Conservation (phyloP, 2,888 invertebrate species). For the Unio delphinus region DNA sequence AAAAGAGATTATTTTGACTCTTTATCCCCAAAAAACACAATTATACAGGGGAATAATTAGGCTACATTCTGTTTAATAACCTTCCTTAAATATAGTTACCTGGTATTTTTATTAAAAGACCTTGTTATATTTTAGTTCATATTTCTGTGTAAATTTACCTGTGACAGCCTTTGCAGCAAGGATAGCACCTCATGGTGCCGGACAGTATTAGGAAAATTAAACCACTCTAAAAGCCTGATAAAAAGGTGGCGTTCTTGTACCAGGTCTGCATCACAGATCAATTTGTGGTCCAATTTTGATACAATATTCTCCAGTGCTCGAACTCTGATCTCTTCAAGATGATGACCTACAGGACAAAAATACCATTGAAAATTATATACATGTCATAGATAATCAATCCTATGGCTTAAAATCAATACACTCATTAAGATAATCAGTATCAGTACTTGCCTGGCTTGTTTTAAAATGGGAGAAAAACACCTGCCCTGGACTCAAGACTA, state of each 20-base stretch:
- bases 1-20: not conserved
- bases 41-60: not conserved
- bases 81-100: not conserved
- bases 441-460: too few relatives aligned
- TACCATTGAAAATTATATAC: not conserved
- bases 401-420: too few relatives aligned
- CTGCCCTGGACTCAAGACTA: too few relatives aligned
- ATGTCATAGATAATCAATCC: not conserved
- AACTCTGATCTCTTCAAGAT: constrained; percentile 68
- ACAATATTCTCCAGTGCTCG: constrained; percentile 67
- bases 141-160: constrained; percentile 43
- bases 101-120: not conserved
- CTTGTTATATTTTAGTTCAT: not conserved
- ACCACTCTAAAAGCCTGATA: constrained; percentile 69
- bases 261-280: constrained; percentile 68
- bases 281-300: constrained; percentile 66
- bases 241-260: constrained; percentile 68
- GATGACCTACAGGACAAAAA: constrained; percentile 58
- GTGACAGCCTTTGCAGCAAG: constrained; percentile 58
- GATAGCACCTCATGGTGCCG: constrained; percentile 59
- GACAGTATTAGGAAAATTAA: constrained; percentile 64
- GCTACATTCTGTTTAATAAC: not conserved
- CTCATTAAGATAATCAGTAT: too few relatives aligned
- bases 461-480: too few relatives aligned
- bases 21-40: not conserved